phyloP scores from a whole-genome alignment of 1,140 invertebrate genomes.

The Pseudomyrmex cubaensis region DNA sequence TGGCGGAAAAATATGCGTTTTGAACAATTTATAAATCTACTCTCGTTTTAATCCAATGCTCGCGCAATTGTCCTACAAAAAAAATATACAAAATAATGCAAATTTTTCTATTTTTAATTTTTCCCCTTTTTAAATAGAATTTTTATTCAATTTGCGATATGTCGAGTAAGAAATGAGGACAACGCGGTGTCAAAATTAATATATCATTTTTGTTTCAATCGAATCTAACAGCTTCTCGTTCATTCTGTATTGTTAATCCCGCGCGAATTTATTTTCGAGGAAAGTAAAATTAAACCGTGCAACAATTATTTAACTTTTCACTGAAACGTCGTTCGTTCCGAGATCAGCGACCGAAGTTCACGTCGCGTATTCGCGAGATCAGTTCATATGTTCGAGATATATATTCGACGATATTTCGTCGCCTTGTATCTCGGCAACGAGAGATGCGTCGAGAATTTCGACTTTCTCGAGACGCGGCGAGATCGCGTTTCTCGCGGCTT shows the following conservation, averaged over 20 bases:
- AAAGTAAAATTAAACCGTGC: neutral
- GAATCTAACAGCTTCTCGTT: neutral
- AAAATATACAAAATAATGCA: no score
- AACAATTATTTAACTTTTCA: conserved; percentile 8
- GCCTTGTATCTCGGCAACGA: neutral
- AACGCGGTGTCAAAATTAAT: neutral
- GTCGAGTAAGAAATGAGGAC: neutral
- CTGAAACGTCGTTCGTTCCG: neutral
- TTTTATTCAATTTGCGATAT: neutral
- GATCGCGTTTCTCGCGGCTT: conserved; percentile 5
- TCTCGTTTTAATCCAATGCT: no score
- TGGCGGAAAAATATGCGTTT: no score
- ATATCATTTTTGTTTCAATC: neutral
- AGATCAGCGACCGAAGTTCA: neutral
- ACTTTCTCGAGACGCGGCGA: neutral
- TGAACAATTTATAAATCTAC: no score
- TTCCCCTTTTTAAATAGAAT: no score
- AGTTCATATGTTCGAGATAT: neutral
- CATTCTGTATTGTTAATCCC: no score
- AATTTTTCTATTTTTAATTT: no score
- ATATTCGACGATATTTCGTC: neutral
- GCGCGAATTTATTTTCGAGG: neutral
- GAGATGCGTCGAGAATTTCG: neutral
- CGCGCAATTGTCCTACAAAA: no score
- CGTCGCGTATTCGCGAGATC: neutral